Percentiles rank a stretch among this genome's conserved stretches.
Conservation (phyloP, 2,888 invertebrate species). For the Tenthredo scrophulariae region DNA sequence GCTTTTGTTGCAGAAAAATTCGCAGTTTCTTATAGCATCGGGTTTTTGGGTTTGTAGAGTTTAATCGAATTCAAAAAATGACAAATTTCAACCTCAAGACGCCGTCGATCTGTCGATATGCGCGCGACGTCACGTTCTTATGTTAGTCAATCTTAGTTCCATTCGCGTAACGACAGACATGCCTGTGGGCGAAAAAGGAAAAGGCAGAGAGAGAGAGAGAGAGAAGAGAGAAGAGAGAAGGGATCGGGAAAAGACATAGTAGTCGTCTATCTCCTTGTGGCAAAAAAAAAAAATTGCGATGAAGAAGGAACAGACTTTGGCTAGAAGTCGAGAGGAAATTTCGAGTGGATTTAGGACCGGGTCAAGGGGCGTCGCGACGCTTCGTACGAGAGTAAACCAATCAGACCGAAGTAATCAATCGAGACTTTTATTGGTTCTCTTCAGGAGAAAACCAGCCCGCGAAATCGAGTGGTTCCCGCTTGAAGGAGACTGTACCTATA, state of each 20-base stretch:
- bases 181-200: neutral
- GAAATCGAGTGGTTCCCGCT: slow-evolving; percentile 22
- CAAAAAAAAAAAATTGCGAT: neutral
- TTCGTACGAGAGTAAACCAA: slow-evolving; percentile 46
- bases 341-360: slow-evolving; percentile 36
- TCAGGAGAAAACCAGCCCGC: slow-evolving; percentile 35
- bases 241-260: neutral
- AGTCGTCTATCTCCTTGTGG: slow-evolving; percentile 3
- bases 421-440: slow-evolving; percentile 44
- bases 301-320: neutral
- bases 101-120: neutral
- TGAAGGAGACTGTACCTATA: slow-evolving; percentile 8
- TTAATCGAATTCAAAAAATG: neutral
- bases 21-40: neutral
- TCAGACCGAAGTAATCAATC: slow-evolving; percentile 45
- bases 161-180: neutral
- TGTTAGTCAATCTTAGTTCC: neutral
- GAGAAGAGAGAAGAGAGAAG: neutral
- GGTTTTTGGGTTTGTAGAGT: neutral
- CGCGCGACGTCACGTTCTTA: neutral
- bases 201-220: neutral
- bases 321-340: neutral
- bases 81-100: neutral
- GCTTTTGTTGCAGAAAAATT: neutral
- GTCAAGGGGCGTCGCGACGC: slow-evolving; percentile 33